Evolutionary conservation across 2,113 vertebrate species (phyloP), one percentile per base, ranked within the genome.

Genomic region (Trematomus loennbergii): DNA sequence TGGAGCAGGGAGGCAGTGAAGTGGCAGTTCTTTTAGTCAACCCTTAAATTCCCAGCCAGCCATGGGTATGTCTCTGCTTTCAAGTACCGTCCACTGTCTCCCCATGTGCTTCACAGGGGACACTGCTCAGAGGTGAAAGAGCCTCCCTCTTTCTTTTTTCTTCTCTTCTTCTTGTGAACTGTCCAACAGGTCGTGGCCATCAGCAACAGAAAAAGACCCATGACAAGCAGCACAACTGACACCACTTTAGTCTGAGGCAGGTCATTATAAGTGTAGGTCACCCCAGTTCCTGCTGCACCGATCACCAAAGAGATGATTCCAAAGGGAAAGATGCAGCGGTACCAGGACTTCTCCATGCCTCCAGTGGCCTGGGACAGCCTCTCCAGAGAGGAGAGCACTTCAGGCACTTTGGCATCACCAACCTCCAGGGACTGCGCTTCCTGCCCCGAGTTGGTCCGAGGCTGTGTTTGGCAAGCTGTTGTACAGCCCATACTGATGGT

Each of bases 251-350:
- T 96, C 94, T 97, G 96, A 33, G 95, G 95, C 4, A 96, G 93
- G 85, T 97, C 95, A 36, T 96, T 95, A 79, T 96, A 96, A 61
- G 95, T 95, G 95, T 97, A 99, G 80, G 96, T 98, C 85, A 99
- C 97, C 33, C 96, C 96, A 0, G 94, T 96, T 49, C 96, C 96
- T 0, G 97, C 96, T 0, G 96, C 84, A 3, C 97, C 96, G 3
- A 97, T 96, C 83, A 98, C 96, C 90, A 97, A 83, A 0, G 96
- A 97, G 85, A 98, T 96, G 57, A 96, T 96, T 74, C 97, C 95
- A 2, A 99, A 98, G 3, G 96, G 96, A 86, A 99, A 96, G 87
- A 99, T 94, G 89, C 97, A 98, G 86, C 95, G 95, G 88, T 97
- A 96, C 96, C 97, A 98, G 45, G 96, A 98, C 90, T 96, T 96